Percentiles rank a stretch among this genome's conserved stretches.
These are phyloP conservation scores for Pemphredon lugubris DNA, from an alignment of 2,888 invertebrate genomes.

Conservation along the genomic window DNA sequence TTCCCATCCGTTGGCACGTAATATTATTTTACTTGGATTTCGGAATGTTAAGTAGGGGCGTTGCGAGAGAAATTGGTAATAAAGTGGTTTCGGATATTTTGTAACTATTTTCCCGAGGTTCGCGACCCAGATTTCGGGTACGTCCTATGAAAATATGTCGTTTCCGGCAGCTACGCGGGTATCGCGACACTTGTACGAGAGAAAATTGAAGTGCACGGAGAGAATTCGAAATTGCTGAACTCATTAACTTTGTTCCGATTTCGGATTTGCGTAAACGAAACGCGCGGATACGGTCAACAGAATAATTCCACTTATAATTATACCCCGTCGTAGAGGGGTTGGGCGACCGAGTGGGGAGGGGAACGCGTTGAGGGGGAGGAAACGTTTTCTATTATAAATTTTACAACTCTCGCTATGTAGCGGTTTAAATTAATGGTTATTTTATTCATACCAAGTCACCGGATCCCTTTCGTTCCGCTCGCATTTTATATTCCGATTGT, in stretches of 20 bases:
- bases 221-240: constrained; percentile 34
- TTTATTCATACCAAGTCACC: constrained; percentile 57
- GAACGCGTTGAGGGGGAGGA: no score
- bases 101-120: no score
- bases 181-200: constrained; percentile 16
- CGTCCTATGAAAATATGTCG: constrained; percentile 33
- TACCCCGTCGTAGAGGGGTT: background rate
- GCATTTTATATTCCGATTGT: constrained; percentile 62
- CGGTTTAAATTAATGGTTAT: constrained; percentile 59
- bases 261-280: background rate
- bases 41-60: no score
- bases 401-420: constrained; percentile 24
- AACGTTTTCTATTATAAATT: constrained; percentile 24
- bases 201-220: constrained; percentile 36
- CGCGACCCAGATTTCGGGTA: constrained; percentile 34
- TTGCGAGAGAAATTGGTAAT: no score
- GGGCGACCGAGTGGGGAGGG: no score
- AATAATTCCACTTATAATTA: constrained; percentile 30
- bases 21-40: no score
- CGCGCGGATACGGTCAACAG: background rate
- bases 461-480: constrained; percentile 47
- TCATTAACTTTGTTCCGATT: constrained; percentile 45
- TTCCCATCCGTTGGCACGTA: no score
- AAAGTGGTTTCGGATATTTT: no score
- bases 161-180: constrained; percentile 7